Evolutionary conservation across 2,888 invertebrate genomes (phyloP).

Genomic region (Sylvicola fuscatus): DNA sequence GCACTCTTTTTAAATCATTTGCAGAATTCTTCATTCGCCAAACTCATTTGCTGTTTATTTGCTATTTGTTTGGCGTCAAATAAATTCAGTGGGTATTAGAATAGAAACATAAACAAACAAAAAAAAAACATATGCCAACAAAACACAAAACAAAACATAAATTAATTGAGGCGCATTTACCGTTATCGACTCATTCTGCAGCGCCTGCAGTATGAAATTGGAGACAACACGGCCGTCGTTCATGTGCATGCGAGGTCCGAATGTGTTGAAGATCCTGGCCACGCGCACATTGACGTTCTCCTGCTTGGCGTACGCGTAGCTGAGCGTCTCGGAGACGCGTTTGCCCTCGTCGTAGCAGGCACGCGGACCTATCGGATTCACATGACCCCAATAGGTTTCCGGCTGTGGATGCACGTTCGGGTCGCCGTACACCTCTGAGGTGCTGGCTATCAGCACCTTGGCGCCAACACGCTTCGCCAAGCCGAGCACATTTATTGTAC

Average conservation of each 20-base stretch:
- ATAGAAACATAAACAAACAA: no score
- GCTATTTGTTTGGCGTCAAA: no score
- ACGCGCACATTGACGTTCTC: slow-evolving; percentile 89
- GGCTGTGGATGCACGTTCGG: slow-evolving; percentile 96
- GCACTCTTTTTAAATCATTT: not conserved
- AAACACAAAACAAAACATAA: no score
- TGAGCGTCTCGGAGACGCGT: slow-evolving; percentile 85
- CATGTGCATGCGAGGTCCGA: slow-evolving; percentile 97
- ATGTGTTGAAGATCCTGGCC: slow-evolving; percentile 97
- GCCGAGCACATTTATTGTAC: slow-evolving; percentile 82
- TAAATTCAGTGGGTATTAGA: no score
- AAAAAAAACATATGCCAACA: no score
- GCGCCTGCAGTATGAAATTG: slow-evolving; percentile 92
- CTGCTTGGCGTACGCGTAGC: slow-evolving; percentile 92
- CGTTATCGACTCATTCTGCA: slow-evolving; percentile 87
- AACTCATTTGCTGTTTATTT: no score
- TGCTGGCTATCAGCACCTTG: slow-evolving; percentile 86
- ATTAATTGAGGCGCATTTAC: slow-evolving; percentile 30
- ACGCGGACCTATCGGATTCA: slow-evolving; percentile 91
- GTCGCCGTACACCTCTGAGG: slow-evolving; percentile 98
- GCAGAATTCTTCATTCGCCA: no score
- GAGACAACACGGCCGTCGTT: slow-evolving; percentile 97
- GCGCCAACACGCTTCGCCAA: slow-evolving; percentile 85
- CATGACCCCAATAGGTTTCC: slow-evolving; percentile 98
- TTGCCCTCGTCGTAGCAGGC: slow-evolving; percentile 99